A percentile compares a stretch with the other conserved stretches of the same genome.
Evolutionary conservation across 2,888 invertebrate species (phyloP).

Genomic region (Perizoma affinitatum): DNA sequence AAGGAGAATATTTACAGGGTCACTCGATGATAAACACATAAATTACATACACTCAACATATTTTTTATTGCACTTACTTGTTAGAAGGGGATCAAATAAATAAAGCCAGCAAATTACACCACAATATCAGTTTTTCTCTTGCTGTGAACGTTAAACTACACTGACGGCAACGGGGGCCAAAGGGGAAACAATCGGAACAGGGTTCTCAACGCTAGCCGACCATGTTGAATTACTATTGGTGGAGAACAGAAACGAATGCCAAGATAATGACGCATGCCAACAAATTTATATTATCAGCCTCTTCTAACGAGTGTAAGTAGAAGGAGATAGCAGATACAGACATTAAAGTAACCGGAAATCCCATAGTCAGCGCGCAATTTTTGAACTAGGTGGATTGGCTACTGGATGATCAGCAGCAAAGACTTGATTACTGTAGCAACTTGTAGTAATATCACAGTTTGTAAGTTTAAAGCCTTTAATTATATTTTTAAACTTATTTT

Average conservation of each 20-base stretch:
- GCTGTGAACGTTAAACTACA: conserved; percentile 83
- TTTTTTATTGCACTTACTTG: conserved; percentile 79
- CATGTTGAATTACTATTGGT: conserved; percentile 60
- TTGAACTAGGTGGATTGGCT: not conserved
- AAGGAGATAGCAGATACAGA: conserved; percentile 25
- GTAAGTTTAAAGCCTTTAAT: no score
- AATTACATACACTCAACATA: conserved; percentile 64
- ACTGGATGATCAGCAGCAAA: not conserved
- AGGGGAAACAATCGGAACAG: conserved; percentile 83
- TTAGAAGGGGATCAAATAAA: conserved; percentile 82
- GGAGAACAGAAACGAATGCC: conserved; percentile 35
- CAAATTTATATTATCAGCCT: conserved; percentile 14
- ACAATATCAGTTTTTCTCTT: conserved; percentile 82
- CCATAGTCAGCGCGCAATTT: conserved; percentile 30
- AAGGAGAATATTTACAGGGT: conserved; percentile 49
- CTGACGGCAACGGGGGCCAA: conserved; percentile 82
- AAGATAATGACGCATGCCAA: conserved; percentile 25
- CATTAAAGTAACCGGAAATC: conserved; percentile 42
- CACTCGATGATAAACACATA: conserved; percentile 60
- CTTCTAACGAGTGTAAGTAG: conserved; percentile 17
- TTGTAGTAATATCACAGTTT: no score
- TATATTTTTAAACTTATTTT: no score
- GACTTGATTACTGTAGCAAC: no score
- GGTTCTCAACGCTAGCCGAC: conserved; percentile 76
- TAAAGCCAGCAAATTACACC: conserved; percentile 82